A percentile compares a stretch with the other conserved stretches of the same genome.
Evolutionary conservation across 2,113 vertebrate genomes (phyloP).

Genomic region (Marmota monax): DNA sequence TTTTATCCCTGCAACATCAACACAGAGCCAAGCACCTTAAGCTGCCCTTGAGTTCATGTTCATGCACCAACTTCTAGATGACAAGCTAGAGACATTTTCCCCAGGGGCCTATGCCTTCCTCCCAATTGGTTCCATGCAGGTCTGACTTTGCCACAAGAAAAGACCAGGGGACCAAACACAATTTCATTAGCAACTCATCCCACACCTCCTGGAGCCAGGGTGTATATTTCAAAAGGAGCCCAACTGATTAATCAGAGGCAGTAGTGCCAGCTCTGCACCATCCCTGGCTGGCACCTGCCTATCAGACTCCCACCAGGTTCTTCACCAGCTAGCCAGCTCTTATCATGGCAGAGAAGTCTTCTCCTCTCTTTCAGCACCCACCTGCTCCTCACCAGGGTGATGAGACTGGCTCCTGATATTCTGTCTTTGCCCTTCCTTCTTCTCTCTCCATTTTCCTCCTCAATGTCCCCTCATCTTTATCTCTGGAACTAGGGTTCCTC

Average conservation of each 20-base stretch:
- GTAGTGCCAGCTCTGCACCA: background rate
- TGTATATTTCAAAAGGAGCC: slow-evolving; percentile 22
- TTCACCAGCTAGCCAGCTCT: background rate
- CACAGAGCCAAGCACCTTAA: background rate
- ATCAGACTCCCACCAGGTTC: background rate
- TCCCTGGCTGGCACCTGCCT: background rate
- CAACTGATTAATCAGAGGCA: slow-evolving; percentile 10
- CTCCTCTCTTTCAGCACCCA: slow-evolving; percentile 43
- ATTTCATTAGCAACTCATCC: slow-evolving; percentile 48
- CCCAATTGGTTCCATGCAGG: background rate
- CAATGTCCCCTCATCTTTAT: background rate
- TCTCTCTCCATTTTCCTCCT: background rate
- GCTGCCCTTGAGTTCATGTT: background rate
- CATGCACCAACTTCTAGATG: background rate
- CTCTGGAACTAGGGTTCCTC: background rate
- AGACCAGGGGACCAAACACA: background rate
- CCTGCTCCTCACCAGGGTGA: background rate
- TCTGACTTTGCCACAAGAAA: slow-evolving; percentile 47
- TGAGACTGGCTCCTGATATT: background rate
- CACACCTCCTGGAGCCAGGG: background rate
- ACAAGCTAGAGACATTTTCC: background rate
- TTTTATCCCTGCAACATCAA: background rate
- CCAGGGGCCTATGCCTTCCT: background rate
- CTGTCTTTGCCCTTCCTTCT: background rate
- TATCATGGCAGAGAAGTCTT: background rate